Base-by-base conservation (phyloP, 1,140 invertebrate genomes). In the Physella acuta region DNA sequence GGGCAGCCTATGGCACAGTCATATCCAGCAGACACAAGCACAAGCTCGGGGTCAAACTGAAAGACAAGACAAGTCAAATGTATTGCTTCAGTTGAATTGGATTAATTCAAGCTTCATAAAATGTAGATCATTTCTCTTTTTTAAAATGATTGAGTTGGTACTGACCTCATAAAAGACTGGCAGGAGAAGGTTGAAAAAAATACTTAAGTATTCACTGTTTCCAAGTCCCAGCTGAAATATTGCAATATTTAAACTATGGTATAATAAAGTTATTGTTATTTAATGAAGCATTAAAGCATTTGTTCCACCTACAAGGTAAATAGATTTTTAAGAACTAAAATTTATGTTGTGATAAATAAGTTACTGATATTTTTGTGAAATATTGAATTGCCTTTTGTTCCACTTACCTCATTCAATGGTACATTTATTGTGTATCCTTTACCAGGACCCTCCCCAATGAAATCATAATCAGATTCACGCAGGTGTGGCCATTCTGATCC, bases 401-500 rank as follows among this genome's bases (percentile, higher is more conserved):
- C n/a, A n/a, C 68, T 75, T 70, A 81, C 79, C 75, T 89, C 86
- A 85, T 99, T 98, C 39, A 98, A 88, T 0, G 96, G 95, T 34
- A 99, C 87, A 85, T 99, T 99, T 69, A 97, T 91, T 85, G 95
- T 99, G 81, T 88, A 94, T 3, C 96, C 95, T 70, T 82, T 84
- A 11, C 94, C 96, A 5, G 79, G 72, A 0, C 89, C 90, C 37
- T 86, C 81, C 0, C 96, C 97, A 58, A 93, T 88, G 74, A 91
- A 92, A 85, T 96, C 90, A 84, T 91, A 97, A 85, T 98, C 89
- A 0, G 93, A 95, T 85, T 99, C 95, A 58, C 88, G 85, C 24
- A 98, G 86, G 83, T 95, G 91, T 0, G 97, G 97, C 95, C 96
- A 99, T 85, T 95, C 98, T 61, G 86, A 86, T 1, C 97, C 97